These are phyloP conservation scores for Pantala flavescens DNA, from an alignment of 1,140 invertebrate genomes.

Conservation along the genomic window DNA sequence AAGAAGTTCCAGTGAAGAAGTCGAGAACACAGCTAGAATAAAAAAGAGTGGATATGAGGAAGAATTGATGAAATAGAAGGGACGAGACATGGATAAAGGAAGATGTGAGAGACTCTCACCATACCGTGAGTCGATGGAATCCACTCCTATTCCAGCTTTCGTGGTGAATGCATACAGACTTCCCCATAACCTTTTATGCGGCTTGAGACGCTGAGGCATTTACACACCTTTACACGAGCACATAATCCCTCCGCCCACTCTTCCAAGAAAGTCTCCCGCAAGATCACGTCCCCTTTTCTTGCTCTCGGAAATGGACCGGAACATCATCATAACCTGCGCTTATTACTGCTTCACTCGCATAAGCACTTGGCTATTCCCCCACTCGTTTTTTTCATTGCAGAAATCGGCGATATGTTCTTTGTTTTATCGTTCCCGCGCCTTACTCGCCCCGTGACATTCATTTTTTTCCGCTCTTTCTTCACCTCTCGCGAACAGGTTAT, in stretches of 20 bases:
- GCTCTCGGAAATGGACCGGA: background rate
- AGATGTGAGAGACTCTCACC: background rate
- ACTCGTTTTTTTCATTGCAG: background rate
- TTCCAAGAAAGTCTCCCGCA: background rate
- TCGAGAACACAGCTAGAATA: too few relatives aligned
- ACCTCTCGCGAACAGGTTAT: too few relatives aligned
- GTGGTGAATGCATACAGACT: background rate
- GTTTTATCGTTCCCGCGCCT: background rate
- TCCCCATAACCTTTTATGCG: conserved; percentile 8
- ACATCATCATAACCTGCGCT: background rate
- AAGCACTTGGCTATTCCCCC: background rate
- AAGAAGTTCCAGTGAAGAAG: too few relatives aligned
- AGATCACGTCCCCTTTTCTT: background rate
- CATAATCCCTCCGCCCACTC: background rate
- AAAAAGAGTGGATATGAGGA: too few relatives aligned
- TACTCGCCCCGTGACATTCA: background rate
- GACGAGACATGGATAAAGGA: background rate
- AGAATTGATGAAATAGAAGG: background rate
- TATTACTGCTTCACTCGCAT: background rate
- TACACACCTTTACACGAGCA: background rate
- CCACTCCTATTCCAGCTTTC: background rate
- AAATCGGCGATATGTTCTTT: too few relatives aligned
- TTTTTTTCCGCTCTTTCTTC: background rate
- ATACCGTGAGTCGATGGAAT: background rate
- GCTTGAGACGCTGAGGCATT: background rate